Evolutionary conservation across 1,140 invertebrate genomes (phyloP), one percentile per base, ranked within the genome.

Genomic region (Apis cerana): DNA sequence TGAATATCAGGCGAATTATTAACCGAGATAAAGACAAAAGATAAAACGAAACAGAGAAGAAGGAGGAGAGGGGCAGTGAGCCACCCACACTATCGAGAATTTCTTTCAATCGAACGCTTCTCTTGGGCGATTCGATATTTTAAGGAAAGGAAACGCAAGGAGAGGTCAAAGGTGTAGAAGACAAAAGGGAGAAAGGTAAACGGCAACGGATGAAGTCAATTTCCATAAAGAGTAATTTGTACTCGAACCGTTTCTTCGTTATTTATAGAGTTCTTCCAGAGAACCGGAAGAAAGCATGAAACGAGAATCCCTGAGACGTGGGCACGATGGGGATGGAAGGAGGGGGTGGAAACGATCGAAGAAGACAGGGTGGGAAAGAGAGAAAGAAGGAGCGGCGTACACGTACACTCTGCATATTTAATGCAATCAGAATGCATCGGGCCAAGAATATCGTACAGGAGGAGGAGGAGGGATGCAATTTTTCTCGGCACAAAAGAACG

Each of bases 371-470:
- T 74, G 48, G 50, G 23, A 17, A 56, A 65, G 70, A 15, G 77
- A 12, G 27, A 48, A 59, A 48, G 27, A 48, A 54, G 43, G 19
- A 62, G 50, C 23, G 61, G 48, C 67, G 67, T 54, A 80, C 79
- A 81, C 71, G 71, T 54, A 69, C 80, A 76, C 71, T 83, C 65
- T 71, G 75, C 80, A 86, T 87, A 83, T 80, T 87, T 87, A 86
- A 87, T 79, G 80, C 84, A 76, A 86, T 83, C 75, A 77, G 70
- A 72, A 86, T 86, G 84, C 84, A 86, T 75, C 71, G 56, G 65
- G 67, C 77, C 75, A 83, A 67, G 80, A 86, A 86, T 83, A 86
- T 86, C 75, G 84, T 54, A 70, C 54, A 23, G 48, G 12, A 58
- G 50, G 52, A 74, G 23, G 48, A 70, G 52, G 50, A 43, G 74